Base-by-base conservation (phyloP, 2,113 vertebrate species). In the Cebidichthys violaceus region DNA sequence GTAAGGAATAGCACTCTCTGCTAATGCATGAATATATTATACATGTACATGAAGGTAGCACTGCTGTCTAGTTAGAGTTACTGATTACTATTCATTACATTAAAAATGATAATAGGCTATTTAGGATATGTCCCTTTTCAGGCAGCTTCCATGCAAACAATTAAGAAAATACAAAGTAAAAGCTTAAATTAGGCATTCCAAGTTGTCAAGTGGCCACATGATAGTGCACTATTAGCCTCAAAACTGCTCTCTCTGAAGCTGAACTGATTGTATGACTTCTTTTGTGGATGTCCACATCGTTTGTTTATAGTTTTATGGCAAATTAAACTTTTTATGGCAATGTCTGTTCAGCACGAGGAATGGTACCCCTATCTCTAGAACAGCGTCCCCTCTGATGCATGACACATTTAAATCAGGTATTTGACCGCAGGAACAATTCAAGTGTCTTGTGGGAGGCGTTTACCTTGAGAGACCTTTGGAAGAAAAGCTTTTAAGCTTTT, bases 151-250 rank as follows among this genome's bases (percentile, higher is more conserved):
- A 18, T 69, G 1, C 55, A 77, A 31, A 47, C 15, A 70, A 45
- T 57, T 55, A 61, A 5, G 37, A 54, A 83, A 78, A 68, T 54
- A 39, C 0, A 35, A 67, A 77, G 37, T 59, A 29, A 14, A 77
- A n/a, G n/a, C 29, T 15, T 24, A 71, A 62, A 3, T 54, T n/a
- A 33, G 0, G 0, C 2, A 70, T 45, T 43, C 9, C 9, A 43
- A 20, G 8, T 22, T 37, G 17, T 29, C 4, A 43, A 15, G 17
- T 55, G 10, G 45, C 8, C 22, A 6, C 1, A 6, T 72, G 60
- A 33, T 68, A 72, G 22, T 45, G 18, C 31, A 52, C 41, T 18
- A 20, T 66, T 66, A 39, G 1, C 50, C 18, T 17, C 13, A 6
- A 20, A 72, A 17, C 13, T 66, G 52, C 67, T 47, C 9, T 18